These are phyloP conservation scores for Aldabrachelys gigantea DNA, from an alignment of 2,113 vertebrate species.

Conservation along the genomic window DNA sequence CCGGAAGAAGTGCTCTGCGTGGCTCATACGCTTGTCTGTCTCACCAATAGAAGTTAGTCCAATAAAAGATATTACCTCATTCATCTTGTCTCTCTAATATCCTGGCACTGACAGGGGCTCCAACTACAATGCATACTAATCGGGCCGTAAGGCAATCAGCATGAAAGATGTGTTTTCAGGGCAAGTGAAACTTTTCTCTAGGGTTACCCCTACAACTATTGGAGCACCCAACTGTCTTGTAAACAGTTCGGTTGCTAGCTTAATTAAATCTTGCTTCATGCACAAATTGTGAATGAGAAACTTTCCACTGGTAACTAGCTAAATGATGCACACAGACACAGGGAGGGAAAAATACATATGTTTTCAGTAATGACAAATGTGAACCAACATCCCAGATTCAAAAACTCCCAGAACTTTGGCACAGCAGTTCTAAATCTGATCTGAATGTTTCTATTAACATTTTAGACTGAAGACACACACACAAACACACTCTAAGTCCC, in stretches of 20 bases:
- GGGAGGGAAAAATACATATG: background rate
- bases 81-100: background rate
- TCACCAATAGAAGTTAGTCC: background rate
- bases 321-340: background rate
- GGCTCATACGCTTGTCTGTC: no score
- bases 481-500: background rate
- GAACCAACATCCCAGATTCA: background rate
- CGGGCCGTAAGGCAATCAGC: background rate
- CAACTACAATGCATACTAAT: background rate
- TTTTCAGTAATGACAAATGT: background rate
- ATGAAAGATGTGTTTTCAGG: background rate
- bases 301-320: background rate
- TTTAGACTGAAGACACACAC: background rate
- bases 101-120: background rate
- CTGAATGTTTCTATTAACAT: background rate
- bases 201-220: background rate
- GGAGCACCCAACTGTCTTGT: background rate
- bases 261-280: background rate
- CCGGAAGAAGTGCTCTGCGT: background rate
- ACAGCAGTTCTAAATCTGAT: background rate
- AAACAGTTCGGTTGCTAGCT: background rate
- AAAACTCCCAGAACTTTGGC: background rate
- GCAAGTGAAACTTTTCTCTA: background rate
- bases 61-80: background rate
- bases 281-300: background rate